phyloP scores from a whole-genome alignment of 2,797 vertebrate species.

The Onychomys arenicola region DNA sequence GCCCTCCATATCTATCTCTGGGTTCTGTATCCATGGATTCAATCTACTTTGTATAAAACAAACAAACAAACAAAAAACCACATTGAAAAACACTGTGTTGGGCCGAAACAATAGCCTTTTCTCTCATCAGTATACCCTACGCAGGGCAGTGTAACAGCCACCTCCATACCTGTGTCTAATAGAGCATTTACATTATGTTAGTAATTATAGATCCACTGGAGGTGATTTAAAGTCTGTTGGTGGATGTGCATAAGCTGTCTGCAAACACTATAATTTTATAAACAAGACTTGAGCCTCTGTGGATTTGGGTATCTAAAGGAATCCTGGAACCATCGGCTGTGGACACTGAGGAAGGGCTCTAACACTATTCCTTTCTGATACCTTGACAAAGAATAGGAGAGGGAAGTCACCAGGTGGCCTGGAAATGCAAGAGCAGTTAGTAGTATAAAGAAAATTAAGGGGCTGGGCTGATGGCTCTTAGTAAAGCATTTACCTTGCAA shows the following conservation, averaged over 20 bases:
- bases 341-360: too few species aligned
- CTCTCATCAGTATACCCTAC: background rate
- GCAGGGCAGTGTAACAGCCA: background rate
- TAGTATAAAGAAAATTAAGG: background rate
- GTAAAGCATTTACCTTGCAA: background rate
- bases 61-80: too few species aligned
- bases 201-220: background rate
- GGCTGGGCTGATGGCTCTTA: background rate
- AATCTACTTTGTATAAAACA: background rate
- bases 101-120: background rate
- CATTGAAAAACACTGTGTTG: background rate
- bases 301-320: background rate
- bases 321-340: background rate
- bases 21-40: background rate
- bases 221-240: background rate
- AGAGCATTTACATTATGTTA: background rate
- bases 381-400: background rate
- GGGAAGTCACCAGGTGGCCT: background rate
- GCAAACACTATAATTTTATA: background rate
- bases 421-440: background rate
- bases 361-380: conserved; percentile 43
- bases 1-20: background rate
- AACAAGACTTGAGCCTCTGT: background rate
- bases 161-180: background rate
- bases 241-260: background rate